A percentile compares a stretch with the other conserved stretches of the same genome.
These are phyloP conservation scores for Psilopsiagon aymara DNA, from an alignment of 2,113 vertebrate species.

Conservation along the genomic window DNA sequence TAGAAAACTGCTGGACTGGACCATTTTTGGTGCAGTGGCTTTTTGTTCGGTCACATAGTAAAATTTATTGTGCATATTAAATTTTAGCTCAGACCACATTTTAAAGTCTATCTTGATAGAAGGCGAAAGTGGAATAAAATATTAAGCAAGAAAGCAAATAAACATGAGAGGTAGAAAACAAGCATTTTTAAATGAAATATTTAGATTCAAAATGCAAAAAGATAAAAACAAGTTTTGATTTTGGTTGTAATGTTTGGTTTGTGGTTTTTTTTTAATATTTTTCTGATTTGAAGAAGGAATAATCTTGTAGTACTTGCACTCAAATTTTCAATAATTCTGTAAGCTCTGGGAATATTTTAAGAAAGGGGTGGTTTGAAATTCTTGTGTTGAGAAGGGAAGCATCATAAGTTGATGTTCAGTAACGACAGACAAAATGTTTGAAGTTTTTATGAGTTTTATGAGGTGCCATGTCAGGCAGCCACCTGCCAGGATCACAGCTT, in stretches of 20 bases:
- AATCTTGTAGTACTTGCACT: neutral
- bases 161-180: neutral
- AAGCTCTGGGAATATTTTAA: neutral
- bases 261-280: neutral
- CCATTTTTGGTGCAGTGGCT: constrained; percentile 54
- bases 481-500: neutral
- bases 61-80: constrained; percentile 67
- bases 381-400: neutral
- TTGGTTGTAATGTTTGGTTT: neutral
- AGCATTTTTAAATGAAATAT: neutral
- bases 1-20: constrained; percentile 74
- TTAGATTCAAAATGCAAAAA: neutral
- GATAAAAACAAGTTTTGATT: neutral
- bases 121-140: neutral
- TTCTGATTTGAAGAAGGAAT: neutral
- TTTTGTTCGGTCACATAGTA: constrained; percentile 55
- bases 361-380: neutral
- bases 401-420: neutral
- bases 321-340: neutral
- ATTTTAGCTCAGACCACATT: constrained; percentile 35
- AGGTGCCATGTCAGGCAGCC: neutral
- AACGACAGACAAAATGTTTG: neutral
- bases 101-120: neutral
- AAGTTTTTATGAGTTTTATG: neutral
- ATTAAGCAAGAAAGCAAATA: constrained; percentile 1